A percentile compares a stretch with the other conserved stretches of the same genome.
Evolutionary conservation across 2,797 vertebrate species (phyloP).

Genomic region (Cuculus canorus): DNA sequence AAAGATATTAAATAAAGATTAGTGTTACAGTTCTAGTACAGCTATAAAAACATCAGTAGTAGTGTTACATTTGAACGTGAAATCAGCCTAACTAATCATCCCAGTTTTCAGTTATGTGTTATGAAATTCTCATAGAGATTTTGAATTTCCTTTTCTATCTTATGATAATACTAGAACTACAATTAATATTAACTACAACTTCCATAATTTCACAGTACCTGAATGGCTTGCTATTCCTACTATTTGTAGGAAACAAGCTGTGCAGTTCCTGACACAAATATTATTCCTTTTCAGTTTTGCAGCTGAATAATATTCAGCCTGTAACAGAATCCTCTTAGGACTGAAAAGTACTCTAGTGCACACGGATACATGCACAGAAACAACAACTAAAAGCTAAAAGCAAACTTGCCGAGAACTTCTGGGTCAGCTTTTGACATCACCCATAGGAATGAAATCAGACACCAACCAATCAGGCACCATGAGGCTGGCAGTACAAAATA

Average conservation of each 20-base stretch:
- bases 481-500: slow-evolving; percentile 65
- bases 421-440: slow-evolving; percentile 53
- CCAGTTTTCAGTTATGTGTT: neutral
- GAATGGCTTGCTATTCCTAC: neutral
- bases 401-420: slow-evolving; percentile 46
- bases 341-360: slow-evolving; percentile 40
- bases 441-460: slow-evolving; percentile 71
- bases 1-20: neutral
- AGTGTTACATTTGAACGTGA: neutral
- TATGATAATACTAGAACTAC: neutral
- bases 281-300: slow-evolving; percentile 39
- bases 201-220: neutral
- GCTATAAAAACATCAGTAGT: neutral
- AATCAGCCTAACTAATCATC: neutral
- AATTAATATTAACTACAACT: slow-evolving; percentile 44
- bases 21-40: neutral
- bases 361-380: slow-evolving; percentile 56
- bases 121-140: neutral
- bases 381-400: slow-evolving; percentile 49
- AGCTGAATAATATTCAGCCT: slow-evolving; percentile 57
- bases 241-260: slow-evolving; percentile 23
- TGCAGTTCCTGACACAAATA: slow-evolving; percentile 38
- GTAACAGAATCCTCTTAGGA: slow-evolving; percentile 62
- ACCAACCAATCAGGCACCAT: slow-evolving; percentile 62
- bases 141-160: neutral